phyloP scores from a whole-genome alignment of 2,888 invertebrate species.

The Tenthredo livida region DNA sequence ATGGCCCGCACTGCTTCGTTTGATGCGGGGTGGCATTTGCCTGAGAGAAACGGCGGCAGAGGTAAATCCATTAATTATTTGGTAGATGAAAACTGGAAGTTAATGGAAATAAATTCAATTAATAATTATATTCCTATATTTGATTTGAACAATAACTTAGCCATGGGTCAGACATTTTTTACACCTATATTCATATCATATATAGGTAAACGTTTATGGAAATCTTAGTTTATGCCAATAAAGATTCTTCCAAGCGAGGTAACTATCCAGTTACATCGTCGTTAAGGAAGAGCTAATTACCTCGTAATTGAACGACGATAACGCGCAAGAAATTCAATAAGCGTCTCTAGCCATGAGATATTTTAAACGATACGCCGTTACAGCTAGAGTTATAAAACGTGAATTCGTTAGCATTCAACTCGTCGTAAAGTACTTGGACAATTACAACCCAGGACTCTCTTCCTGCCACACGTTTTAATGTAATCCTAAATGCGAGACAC shows the following conservation, averaged over 20 bases:
- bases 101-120: background rate
- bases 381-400: conserved; percentile 13
- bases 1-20: conserved; percentile 19
- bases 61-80: conserved; percentile 1
- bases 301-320: conserved; percentile 30
- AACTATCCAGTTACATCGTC: conserved; percentile 33
- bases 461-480: conserved; percentile 36
- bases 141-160: background rate
- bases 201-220: background rate
- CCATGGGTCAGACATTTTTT: background rate
- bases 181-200: background rate
- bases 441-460: conserved; percentile 40
- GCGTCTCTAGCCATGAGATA: background rate
- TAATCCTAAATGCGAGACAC: conserved; percentile 49
- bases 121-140: background rate
- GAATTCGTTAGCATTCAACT: conserved; percentile 47
- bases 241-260: background rate
- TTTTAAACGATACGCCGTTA: conserved; percentile 28
- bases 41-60: background rate
- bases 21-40: background rate
- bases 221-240: conserved; percentile 7
- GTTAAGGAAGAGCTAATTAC: conserved; percentile 45
- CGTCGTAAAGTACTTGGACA: conserved; percentile 45
- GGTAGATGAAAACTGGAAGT: background rate
- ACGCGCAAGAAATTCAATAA: conserved; percentile 13